Evolutionary conservation across 92 coral and sea anemone genomes (phyloP), one percentile per base, ranked within the genome.

Genomic region (Zoanthus sociatus): DNA sequence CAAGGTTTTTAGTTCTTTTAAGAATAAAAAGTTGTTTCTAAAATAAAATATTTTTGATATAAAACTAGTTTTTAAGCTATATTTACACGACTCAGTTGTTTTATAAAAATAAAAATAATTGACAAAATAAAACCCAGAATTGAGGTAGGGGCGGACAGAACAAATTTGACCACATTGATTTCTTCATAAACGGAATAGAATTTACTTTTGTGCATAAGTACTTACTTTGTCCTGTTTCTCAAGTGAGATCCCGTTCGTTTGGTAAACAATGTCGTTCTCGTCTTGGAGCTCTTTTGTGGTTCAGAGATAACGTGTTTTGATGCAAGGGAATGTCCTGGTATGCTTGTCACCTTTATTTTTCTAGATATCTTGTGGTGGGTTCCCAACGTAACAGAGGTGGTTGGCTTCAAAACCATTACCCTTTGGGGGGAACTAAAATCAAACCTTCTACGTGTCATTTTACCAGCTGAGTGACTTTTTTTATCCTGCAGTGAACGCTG

Each of bases 221-320:
- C 42, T 37, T 78, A 31, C 83, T 46, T 78, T 26, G 83, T 31
- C 30, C 70, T 56, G 83, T 78, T 78, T 15, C 83, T 78, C 20
- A 56, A 30, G 51, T 54, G 7, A 32, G 14, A 54, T 78, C 83
- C 56, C 0, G 26, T 58, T 31, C 50, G 18, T 56, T 78, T 58
- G 46, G 6, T 31, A 20, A 1, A 20, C 5, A 30, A 9, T 5
- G 56, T 78, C 32, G 15, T 13, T 32, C 26, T 55, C 33, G 48
- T 33, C 31, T 56, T 78, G 9, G 21, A 1, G 45, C 8, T 14
- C 54, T 56, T 55, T 14, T 33, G 2, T 6, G 71, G 56, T 16
- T 67, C 18, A 11, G 50, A 78, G 5, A 33, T 17, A 11, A 26
- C 70, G 47, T 6, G 82, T 13, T 30, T 32, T 1, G 42, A 37